These are phyloP conservation scores for Esox lucius DNA, from an alignment of 2,797 vertebrate genomes.

Conservation along the genomic window DNA sequence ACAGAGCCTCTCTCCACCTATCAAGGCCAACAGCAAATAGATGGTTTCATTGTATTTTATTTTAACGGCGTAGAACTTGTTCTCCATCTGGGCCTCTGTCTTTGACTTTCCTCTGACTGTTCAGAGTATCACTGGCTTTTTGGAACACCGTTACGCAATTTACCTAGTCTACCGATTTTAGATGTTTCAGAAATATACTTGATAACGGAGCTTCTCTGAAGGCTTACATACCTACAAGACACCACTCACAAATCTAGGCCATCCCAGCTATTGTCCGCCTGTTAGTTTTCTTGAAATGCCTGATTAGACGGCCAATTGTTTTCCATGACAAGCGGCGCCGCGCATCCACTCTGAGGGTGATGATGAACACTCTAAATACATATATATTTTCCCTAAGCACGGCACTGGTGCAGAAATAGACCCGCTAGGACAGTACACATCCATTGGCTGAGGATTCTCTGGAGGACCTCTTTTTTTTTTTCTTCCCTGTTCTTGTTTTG, in stretches of 20 bases:
- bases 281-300: not conserved
- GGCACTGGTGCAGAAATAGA: conserved; percentile 43
- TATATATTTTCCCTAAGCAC: not conserved
- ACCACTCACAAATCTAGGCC: not conserved
- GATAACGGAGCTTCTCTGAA: not conserved
- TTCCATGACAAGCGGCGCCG: not conserved
- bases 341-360: not conserved
- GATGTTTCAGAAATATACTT: not conserved
- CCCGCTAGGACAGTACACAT: conserved; percentile 36
- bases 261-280: not conserved
- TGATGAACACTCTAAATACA: not conserved
- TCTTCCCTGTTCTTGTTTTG: conserved; percentile 38
- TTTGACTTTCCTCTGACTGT: no score
- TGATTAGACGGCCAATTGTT: not conserved
- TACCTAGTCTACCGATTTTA: not conserved
- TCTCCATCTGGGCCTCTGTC: not conserved
- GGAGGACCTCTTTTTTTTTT: conserved; percentile 45
- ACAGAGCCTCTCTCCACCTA: not conserved
- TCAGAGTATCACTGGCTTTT: no score
- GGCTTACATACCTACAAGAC: not conserved
- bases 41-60: not conserved
- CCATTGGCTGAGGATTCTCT: conserved; percentile 19
- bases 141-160: not conserved
- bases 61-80: not conserved
- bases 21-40: not conserved